A percentile compares a stretch with the other conserved stretches of the same genome.
These are phyloP conservation scores for Drosophila murphyi DNA, from an alignment of 1,140 invertebrate species.

Conservation along the genomic window DNA sequence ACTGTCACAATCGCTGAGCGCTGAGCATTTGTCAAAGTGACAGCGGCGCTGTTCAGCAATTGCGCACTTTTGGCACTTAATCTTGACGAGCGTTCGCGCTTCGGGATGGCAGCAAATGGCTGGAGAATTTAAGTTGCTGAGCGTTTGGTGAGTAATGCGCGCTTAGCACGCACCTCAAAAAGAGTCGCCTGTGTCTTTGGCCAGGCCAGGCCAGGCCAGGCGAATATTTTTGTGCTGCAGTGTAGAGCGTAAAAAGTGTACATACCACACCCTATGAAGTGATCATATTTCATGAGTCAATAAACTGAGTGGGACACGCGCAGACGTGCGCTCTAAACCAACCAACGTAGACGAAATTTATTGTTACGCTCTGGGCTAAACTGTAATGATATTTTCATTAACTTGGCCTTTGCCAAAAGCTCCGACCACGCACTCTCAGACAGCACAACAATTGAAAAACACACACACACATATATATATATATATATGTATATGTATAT, in stretches of 20 bases:
- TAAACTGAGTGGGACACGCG: conserved; percentile 57
- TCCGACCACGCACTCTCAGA: conserved; percentile 56
- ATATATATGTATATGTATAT: conserved; percentile 31
- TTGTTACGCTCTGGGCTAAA: conserved; percentile 73
- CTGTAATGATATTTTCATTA: conserved; percentile 80
- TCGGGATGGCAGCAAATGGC: conserved; percentile 1
- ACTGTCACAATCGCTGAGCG: conserved; percentile 75
- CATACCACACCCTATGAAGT: conserved; percentile 65
- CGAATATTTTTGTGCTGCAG: no score
- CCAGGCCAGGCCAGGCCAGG: no score
- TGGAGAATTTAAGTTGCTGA: conserved; percentile 25
- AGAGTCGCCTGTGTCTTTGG: conserved; percentile 5
- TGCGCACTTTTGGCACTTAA: conserved; percentile 65
- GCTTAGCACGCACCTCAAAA: conserved; percentile 70
- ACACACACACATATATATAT: conserved; percentile 9
- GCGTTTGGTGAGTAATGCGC: conserved; percentile 67
- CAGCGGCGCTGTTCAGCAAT: conserved; percentile 57
- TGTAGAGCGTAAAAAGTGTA: conserved; percentile 14
- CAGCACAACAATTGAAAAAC: conserved; percentile 49
- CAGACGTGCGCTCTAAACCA: conserved; percentile 18
- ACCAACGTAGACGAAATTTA: conserved; percentile 41
- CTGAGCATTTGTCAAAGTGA: conserved; percentile 80
- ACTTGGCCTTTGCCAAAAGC: conserved; percentile 71
- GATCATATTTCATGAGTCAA: conserved; percentile 81
- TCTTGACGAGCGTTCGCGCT: conserved; percentile 49